Evolutionary conservation across 2,888 invertebrate genomes (phyloP), one percentile per base, ranked within the genome.

Genomic region (Empis stercorea): DNA sequence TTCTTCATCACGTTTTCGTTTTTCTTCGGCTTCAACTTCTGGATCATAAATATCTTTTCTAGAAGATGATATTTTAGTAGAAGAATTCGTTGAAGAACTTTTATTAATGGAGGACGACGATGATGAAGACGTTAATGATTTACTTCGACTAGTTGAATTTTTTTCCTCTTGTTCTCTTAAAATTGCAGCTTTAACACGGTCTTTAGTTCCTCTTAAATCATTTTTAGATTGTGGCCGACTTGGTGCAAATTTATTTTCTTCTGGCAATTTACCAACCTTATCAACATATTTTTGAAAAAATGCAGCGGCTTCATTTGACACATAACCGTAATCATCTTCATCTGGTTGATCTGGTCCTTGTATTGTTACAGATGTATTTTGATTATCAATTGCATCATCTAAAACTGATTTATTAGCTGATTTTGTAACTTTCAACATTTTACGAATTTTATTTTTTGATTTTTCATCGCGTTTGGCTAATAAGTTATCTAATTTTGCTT

Each of bases 271-370:
- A 57, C 75, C 81, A 56, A 87, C 87, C 62, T 88, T 88, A 55
- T 83, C 82, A 76, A 91, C 85, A 73, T 91, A 80, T 65, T 88
- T 87, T 55, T 81, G 79, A 63, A 89, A 89, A 56, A 83, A 76
- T 27, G 82, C 84, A 39, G 85, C 79, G 2, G 88, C 84, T 64
- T 84, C 84, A 57, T 82, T 83, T 0, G 91, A 91, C 36, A 85
- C 87, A 61, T 88, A 91, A 1, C 91, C 92, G 62, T 91, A 92
- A 61, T 92, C 91, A 70, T 92, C 92, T 61, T 88, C 87, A 59
- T 91, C 91, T 0, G 87, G 85, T 59, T 88, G 87, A 2, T 81
- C 78, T 0, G 81, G 80, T 0, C 86, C 87, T 43, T 78, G 76
- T 32, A 80, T 66, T 1, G 86, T 85, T 5, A 85, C 76, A 4